Evolutionary conservation across 37 sponge, comb jelly and placozoan genomes (phyloP), one percentile per base, ranked within the genome.

Genomic region (Cliona cf. orientalis): DNA sequence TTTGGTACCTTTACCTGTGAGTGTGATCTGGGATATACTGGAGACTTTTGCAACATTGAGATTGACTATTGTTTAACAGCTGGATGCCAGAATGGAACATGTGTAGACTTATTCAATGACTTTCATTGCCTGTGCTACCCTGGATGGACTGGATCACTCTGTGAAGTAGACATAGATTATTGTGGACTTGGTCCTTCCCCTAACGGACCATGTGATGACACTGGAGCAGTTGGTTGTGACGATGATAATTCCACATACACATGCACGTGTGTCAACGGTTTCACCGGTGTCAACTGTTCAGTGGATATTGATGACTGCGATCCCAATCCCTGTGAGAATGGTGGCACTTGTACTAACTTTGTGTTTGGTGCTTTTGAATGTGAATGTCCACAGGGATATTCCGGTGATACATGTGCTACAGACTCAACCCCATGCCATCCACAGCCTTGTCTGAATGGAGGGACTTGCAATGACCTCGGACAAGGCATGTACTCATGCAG

Each of bases 111-210:
- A 14, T 26, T 76, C 2, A 76, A 75, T 66, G 59, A 17, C 32
- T 84, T 69, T 53, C 42, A 5, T 3, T 94, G 94, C 71, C 26
- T 14, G 12, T 94, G 94, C 72, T 68, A 56, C 61, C 70, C 59
- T 0, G 94, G 87, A 22, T 94, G 71, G 60, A 85, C 86, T 62
- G 94, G 94, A 5, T 22, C 14, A 4, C 40, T 34, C 21, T 93
- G 94, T 74, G 83, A 89, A 7, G 39, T 77, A 0, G 72, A 82
- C 37, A 92, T 92, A 32, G 69, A 92, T 34, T 84, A 92, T 42
- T 92, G 92, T 77, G 32, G 37, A 0, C 35, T 58, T n/a, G n/a
- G n/a, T n/a, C n/a, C n/a, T n/a, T n/a, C n/a, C n/a, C n/a, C n/a
- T n/a, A 23, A 29, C 22, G 69, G 55, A 4, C 79, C 79, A 35